Evolutionary conservation across 2,797 vertebrate species (phyloP).

Genomic region (Channallabes apus): DNA sequence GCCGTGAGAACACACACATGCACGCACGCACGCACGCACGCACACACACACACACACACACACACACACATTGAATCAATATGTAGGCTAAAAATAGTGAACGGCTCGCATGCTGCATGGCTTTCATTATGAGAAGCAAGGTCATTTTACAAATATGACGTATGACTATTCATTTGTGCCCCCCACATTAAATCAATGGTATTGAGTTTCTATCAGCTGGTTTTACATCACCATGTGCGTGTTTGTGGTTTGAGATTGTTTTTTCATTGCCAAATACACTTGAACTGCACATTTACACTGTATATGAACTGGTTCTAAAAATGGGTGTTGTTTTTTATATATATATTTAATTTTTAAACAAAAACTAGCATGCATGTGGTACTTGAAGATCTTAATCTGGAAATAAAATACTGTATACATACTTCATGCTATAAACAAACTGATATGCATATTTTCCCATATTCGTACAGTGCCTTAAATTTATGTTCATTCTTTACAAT

Average conservation of each 20-base stretch:
- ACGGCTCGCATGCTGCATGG: constrained; percentile 27
- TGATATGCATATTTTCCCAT: background rate
- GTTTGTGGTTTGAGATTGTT: background rate
- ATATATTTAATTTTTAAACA: background rate
- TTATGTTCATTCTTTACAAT: background rate
- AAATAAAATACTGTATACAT: background rate
- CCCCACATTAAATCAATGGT: background rate
- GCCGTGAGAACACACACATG: background rate
- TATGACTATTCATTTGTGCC: background rate
- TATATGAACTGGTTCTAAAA: background rate
- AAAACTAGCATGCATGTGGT: background rate
- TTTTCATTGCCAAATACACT: background rate
- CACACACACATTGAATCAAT: constrained; percentile 34
- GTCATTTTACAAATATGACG: constrained; percentile 32
- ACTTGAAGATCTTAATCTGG: background rate
- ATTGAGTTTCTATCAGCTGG: constrained; percentile 19
- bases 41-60: background rate
- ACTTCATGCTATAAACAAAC: background rate
- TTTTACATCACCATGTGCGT: background rate
- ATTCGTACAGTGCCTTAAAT: background rate
- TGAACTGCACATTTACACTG: background rate
- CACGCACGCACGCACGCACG: too few species aligned
- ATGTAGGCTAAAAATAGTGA: constrained; percentile 49
- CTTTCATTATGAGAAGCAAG: constrained; percentile 43
- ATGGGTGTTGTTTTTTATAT: background rate